Conservation (phyloP, 2,888 invertebrate species). For the Halocaridina rubra region DNA sequence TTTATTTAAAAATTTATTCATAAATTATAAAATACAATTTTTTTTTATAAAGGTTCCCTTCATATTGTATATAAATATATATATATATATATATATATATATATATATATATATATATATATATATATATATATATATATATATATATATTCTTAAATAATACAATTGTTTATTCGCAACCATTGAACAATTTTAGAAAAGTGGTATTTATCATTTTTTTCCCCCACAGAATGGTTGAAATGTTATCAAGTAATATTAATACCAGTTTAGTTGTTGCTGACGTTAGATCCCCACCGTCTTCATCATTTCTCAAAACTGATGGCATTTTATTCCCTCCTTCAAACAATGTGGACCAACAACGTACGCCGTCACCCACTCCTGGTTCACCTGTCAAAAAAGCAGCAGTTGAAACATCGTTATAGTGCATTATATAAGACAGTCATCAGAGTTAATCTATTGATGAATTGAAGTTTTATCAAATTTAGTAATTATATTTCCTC, state of each 20-base stretch:
- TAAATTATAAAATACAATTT: too few relatives aligned
- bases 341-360: background rate
- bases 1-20: too few relatives aligned
- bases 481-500: too few relatives aligned
- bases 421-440: slow-evolving; percentile 31
- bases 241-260: slow-evolving; percentile 44
- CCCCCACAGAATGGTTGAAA: slow-evolving; percentile 54
- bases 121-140: too few relatives aligned
- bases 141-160: background rate
- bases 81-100: too few relatives aligned
- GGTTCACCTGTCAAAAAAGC: slow-evolving; percentile 17
- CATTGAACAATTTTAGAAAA: background rate
- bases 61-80: too few relatives aligned
- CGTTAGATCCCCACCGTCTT: background rate
- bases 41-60: too few relatives aligned
- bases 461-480: too few relatives aligned
- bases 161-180: background rate
- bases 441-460: too few relatives aligned
- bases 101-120: too few relatives aligned
- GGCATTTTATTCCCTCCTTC: background rate
- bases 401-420: slow-evolving; percentile 46
- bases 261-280: slow-evolving; percentile 29
- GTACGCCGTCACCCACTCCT: background rate
- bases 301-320: background rate
- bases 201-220: background rate